Percentiles rank a stretch among this genome's conserved stretches.
These are phyloP conservation scores for Polypedilum pembai DNA, from an alignment of 1,140 invertebrate species.

Conservation along the genomic window DNA sequence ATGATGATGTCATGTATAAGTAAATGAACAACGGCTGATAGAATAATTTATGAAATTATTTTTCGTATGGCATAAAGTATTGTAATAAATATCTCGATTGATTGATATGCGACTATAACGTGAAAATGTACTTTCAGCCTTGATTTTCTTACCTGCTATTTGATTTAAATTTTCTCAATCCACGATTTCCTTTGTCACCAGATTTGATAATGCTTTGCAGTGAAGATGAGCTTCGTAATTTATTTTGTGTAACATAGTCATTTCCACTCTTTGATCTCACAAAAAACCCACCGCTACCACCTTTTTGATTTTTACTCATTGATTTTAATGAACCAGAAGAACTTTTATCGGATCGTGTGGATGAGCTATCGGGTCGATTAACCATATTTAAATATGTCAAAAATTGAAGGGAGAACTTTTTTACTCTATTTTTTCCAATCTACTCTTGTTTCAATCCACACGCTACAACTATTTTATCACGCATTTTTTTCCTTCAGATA, in stretches of 20 bases:
- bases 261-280: conserved; percentile 22
- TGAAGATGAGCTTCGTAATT: not conserved
- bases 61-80: not conserved
- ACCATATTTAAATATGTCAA: conserved; percentile 15
- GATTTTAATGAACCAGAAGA: not conserved
- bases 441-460: not conserved
- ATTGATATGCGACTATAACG: not conserved
- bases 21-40: not conserved
- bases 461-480: not conserved
- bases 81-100: not conserved
- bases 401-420: not conserved
- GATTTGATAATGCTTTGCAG: conserved; percentile 3
- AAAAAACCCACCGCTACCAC: not conserved
- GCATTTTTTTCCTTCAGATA: not conserved
- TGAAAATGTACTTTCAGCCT: not conserved
- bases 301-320: not conserved
- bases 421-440: not conserved
- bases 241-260: not conserved
- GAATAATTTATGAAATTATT: conserved; percentile 15
- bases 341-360: not conserved
- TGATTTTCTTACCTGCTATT: not conserved
- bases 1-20: conserved; percentile 9
- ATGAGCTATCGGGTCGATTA: conserved; percentile 21
- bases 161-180: not conserved
- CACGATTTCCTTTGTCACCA: not conserved